Base-by-base conservation (phyloP, 2,888 invertebrate genomes). In the Lepidonotus clava region DNA sequence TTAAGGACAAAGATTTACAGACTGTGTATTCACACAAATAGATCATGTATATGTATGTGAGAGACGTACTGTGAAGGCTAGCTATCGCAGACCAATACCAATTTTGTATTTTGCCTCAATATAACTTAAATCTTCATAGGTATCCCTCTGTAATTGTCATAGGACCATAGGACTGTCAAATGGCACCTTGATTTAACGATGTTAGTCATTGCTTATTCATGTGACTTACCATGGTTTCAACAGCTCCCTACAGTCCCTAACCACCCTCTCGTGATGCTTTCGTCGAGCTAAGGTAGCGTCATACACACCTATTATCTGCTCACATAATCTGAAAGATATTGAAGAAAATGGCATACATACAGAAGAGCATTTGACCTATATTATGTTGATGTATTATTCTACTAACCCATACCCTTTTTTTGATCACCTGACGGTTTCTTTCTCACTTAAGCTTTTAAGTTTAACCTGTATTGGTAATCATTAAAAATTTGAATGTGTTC, bases 171-270 rank as follows among this genome's bases (percentile, higher is more conserved):
- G n/a, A n/a, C n/a, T n/a, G n/a, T n/a, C n/a, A n/a, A n/a, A n/a
- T n/a, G n/a, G n/a, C n/a, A n/a, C n/a, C n/a, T n/a, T n/a, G n/a
- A 56, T 56, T 56, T 56, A n/a, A 56, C n/a, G 56, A 56, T 56
- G 5, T n/a, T 5, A 56, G 56, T 5, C 56, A 28, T 4, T 28
- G 28, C n/a, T n/a, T n/a, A n/a, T n/a, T n/a, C n/a, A n/a, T 4
- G 2, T 2, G 8, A 36, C 71, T 36, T 36, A 71, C 71, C 71
- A 71, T 38, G 71, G 71, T 36, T n/a, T 34, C 21, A 71, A 38
- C 8, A 71, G 71, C 36, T 71, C 71, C 14, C 71, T 34, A n/a
- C 38, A 71, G 38, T 71, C 71, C 34, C 71, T 32, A 0, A 71
- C 36, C 0, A 71, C 71, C 38, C 38, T 34, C 36, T 71, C 71